Evolutionary conservation across 2,113 vertebrate genomes (phyloP).

Genomic region (Erpornis zantholeuca): DNA sequence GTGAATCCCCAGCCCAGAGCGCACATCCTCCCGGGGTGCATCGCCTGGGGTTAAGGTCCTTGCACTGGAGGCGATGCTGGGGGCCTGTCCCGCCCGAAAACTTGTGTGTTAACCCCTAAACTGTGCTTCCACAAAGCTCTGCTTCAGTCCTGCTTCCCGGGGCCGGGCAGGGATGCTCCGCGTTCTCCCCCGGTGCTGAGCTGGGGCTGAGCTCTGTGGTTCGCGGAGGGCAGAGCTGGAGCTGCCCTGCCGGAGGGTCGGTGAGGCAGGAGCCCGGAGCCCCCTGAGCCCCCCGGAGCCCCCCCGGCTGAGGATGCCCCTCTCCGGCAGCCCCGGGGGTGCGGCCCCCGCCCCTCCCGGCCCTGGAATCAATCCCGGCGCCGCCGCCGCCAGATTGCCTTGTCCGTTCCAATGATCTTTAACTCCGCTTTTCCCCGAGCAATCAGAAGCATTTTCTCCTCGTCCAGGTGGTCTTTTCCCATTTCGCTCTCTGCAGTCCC

Average conservation of each 20-base stretch:
- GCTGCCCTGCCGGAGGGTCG: accelerated
- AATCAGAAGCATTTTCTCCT: conserved; percentile 56
- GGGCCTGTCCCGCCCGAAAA: accelerated
- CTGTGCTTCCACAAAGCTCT: accelerated
- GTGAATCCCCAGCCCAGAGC: conserved; percentile 23
- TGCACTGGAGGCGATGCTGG: accelerated
- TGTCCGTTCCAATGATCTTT: conserved; percentile 62
- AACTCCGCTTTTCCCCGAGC: background rate
- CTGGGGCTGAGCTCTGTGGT: no score
- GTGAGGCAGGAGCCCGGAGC: background rate
- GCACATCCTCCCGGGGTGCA: background rate
- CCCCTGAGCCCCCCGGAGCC: accelerated
- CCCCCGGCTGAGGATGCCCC: accelerated
- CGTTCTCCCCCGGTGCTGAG: accelerated
- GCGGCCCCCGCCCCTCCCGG: background rate
- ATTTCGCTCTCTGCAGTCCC: background rate
- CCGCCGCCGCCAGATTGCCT: conserved; percentile 43
- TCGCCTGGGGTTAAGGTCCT: background rate
- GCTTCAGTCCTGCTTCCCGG: accelerated
- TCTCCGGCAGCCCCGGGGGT: background rate
- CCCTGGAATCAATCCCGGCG: background rate
- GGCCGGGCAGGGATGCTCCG: background rate
- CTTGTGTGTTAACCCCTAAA: background rate
- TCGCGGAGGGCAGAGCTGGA: background rate
- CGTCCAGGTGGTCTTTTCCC: conserved; percentile 45